Evolutionary conservation across 2,113 vertebrate species (phyloP).

Genomic region (Leucoraja erinaceus): DNA sequence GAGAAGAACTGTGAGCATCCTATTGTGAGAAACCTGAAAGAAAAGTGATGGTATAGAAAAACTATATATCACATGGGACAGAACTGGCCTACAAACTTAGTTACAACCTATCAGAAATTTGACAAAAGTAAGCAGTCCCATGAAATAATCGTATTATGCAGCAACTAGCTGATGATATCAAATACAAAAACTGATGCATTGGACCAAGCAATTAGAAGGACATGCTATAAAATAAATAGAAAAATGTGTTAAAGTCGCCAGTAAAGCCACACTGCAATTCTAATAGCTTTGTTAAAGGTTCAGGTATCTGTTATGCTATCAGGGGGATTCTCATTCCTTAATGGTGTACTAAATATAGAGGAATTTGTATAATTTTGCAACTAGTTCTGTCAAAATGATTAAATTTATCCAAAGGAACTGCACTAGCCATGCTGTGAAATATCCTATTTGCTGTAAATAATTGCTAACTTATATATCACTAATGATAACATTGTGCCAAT

Average conservation of each 20-base stretch:
- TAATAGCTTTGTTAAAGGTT: not conserved
- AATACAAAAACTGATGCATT: not conserved
- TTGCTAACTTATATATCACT: not conserved
- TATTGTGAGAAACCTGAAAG: not conserved
- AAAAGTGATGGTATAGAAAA: not conserved
- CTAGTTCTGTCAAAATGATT: constrained; percentile 13
- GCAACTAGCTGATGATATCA: not conserved
- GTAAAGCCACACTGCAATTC: not conserved
- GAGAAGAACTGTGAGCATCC: not conserved
- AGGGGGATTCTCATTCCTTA: not conserved
- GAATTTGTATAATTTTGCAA: not conserved
- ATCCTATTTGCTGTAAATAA: not conserved
- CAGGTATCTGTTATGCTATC: too few species aligned
- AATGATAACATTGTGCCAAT: not conserved
- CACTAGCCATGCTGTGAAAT: constrained; percentile 22
- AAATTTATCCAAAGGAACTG: constrained; percentile 10
- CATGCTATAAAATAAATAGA: not conserved
- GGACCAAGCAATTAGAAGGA: not conserved
- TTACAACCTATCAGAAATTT: not conserved
- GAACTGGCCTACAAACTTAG: too few species aligned
- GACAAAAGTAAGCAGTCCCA: not conserved
- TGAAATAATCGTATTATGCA: not conserved
- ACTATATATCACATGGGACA: not conserved
- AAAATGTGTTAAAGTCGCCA: not conserved
- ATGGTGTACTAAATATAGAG: constrained; percentile 6